Evolutionary conservation across 2,888 invertebrate species (phyloP).

Genomic region (Epinotia nisella): DNA sequence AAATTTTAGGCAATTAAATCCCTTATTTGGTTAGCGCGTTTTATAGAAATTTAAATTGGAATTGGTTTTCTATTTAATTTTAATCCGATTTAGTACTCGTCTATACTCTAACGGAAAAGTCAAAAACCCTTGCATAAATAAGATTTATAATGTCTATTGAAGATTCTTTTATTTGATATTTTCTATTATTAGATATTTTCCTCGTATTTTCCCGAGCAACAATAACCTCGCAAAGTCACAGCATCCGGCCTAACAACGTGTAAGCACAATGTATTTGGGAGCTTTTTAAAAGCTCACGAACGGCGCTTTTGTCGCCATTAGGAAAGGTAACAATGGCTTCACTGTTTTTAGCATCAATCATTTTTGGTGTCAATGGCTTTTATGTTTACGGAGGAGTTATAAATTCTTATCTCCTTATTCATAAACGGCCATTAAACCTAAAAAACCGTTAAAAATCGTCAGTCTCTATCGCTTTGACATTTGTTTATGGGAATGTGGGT

Average conservation of each 20-base stretch:
- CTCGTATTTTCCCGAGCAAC: not conserved
- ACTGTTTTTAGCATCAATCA: slow-evolving; percentile 33
- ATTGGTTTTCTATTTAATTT: not conserved
- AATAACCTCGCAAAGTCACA: slow-evolving; percentile 13
- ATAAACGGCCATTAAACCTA: too few species aligned
- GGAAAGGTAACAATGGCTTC: slow-evolving; percentile 17
- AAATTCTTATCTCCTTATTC: not conserved
- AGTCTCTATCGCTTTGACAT: not conserved
- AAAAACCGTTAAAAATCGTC: not conserved
- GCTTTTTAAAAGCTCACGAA: slow-evolving; percentile 33
- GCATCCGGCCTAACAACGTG: slow-evolving; percentile 12
- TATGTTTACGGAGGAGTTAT: not conserved
- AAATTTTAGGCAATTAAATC: too few species aligned
- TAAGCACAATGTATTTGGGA: slow-evolving; percentile 26
- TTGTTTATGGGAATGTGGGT: too few species aligned
- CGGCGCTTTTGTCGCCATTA: slow-evolving; percentile 21
- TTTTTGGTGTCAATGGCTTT: slow-evolving; percentile 19
- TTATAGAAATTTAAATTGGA: too few species aligned
- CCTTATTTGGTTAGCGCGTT: too few species aligned
- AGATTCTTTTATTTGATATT: not conserved
- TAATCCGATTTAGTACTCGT: too few species aligned
- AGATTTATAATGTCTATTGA: too few species aligned
- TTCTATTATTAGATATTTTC: not conserved
- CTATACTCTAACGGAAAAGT: not conserved
- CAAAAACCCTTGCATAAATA: not conserved